phyloP scores from a whole-genome alignment of 2,113 vertebrate species.

The Atrichornis clamosus region DNA sequence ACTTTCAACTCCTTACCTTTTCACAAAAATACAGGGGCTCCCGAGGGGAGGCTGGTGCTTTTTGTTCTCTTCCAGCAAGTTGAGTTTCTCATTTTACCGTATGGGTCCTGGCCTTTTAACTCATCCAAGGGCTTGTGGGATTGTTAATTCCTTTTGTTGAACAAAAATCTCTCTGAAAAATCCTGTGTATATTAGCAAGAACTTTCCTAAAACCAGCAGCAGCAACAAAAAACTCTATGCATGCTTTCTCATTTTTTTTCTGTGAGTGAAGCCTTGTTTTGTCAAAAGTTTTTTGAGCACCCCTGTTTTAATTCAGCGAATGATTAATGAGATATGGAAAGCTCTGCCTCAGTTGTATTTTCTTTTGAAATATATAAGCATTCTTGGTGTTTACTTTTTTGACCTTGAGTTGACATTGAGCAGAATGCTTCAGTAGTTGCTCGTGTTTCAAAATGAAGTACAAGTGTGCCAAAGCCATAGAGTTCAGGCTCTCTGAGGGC shows the following conservation, averaged over 20 bases:
- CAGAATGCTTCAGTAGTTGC: background rate
- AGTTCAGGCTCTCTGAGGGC: background rate
- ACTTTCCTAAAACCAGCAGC: background rate
- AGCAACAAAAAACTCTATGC: background rate
- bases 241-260: background rate
- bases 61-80: background rate
- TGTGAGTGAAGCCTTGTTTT: background rate
- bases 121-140: background rate
- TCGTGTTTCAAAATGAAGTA: background rate
- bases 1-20: background rate
- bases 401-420: background rate
- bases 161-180: background rate
- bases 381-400: background rate
- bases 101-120: background rate
- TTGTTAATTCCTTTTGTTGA: background rate
- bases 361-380: background rate
- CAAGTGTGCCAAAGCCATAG: background rate
- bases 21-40: background rate
- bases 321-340: background rate
- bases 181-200: background rate
- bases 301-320: background rate
- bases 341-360: background rate
- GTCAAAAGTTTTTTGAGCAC: background rate
- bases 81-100: background rate
- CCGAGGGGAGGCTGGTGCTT: background rate